Conservation (phyloP, 2,797 vertebrate species). For the Miichthys miiuy region DNA sequence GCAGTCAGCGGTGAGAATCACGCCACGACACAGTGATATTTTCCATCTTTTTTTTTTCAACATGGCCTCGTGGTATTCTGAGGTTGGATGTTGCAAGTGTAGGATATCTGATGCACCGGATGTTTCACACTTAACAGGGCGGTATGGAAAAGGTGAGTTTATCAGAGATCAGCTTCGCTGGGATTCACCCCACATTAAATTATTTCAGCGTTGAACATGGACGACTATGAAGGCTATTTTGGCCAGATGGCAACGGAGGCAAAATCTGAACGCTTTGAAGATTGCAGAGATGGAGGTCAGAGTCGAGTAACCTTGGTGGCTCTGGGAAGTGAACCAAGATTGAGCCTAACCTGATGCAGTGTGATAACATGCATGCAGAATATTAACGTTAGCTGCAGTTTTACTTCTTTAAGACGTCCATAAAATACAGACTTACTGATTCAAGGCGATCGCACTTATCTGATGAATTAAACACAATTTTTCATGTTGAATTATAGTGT, state of each 20-base stretch:
- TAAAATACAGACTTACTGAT: background rate
- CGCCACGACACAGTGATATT: conserved; percentile 22
- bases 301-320: conserved; percentile 44
- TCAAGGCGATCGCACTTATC: background rate
- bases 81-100: conserved; percentile 18
- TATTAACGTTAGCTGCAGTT: background rate
- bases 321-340: conserved; percentile 52
- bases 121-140: conserved; percentile 44
- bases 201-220: conserved; percentile 41
- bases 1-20: conserved; percentile 43
- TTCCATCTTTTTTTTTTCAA: conserved; percentile 33
- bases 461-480: too few species aligned
- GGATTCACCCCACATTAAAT: conserved; percentile 48
- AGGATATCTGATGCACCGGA: conserved; percentile 38
- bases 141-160: conserved; percentile 42
- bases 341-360: conserved; percentile 25
- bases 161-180: conserved; percentile 54
- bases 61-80: conserved; percentile 8
- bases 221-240: conserved; percentile 33
- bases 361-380: conserved; percentile 9
- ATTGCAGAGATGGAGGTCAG: conserved; percentile 68
- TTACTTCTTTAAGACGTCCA: background rate
- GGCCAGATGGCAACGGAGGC: conserved; percentile 22
- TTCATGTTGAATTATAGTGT: too few species aligned
- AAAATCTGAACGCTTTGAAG: conserved; percentile 32